Evolutionary conservation across 1,140 invertebrate species (phyloP), one percentile per base, ranked within the genome.

Genomic region (Danaus melanippus): DNA sequence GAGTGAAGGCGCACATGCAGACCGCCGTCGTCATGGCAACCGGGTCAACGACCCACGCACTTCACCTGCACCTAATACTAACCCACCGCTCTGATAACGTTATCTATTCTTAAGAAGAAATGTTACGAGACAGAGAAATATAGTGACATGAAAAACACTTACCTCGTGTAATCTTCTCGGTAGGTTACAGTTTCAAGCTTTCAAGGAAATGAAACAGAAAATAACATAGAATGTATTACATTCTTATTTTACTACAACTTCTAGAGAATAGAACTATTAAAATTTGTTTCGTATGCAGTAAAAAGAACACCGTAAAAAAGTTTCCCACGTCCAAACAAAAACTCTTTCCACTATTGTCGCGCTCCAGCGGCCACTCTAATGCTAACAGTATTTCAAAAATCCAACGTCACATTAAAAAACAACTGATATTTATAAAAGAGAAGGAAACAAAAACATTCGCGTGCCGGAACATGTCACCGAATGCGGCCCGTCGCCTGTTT

Each of bases 361-460:
- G 57, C 10, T 49, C 46, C 58, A 67, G 58, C 56, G 48, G 42
- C 50, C 57, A 59, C 51, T 59, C 47, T 46, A 41, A 58, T 62
- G 60, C 58, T 68, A 64, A 56, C 57, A 53, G 50, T 46, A 43
- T 53, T 60, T 66, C 52, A 52, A 70, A 63, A 66, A 66, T 66
- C 61, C 56, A 71, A 71, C 59, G 66, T 74, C 67, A 76, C 69
- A 72, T 80, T 73, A 69, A 64, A 58, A 64, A 69, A 64, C 59
- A 66, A 74, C 68, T 62, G 69, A 58, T 67, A 67, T 72, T 73
- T 67, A 58, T 58, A 74, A 71, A 71, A 68, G 66, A 74, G 70
- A 80, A 76, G 67, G 64, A 65, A 83, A 81, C 77, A 83, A 85
- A 84, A 82, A 77, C 77, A 74, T 79, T 82, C 82, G 77, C 80